These are phyloP conservation scores for honey bee (Apis mellifera) DNA, from an alignment of 1,140 invertebrate genomes.

Conservation along the genomic window Amel_HAv3.1 CM009939.2:1603501-1604000, in stretches of 20 bases:
- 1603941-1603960: neutral
- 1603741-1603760: neutral
- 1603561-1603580: slow-evolving; percentile 26
- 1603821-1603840: slow-evolving; percentile 66
- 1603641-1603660: neutral
- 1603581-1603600: slow-evolving; percentile 29
- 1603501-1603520: slow-evolving; percentile 15
- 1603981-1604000: slow-evolving; percentile 8
- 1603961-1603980: neutral
- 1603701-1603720: slow-evolving; percentile 12
- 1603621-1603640: slow-evolving; percentile 14
- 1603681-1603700: neutral
- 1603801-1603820: slow-evolving; percentile 66
- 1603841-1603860: slow-evolving; percentile 59
- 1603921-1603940: neutral
- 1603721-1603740: neutral
- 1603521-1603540: neutral
- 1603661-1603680: slow-evolving; percentile 24
- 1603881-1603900: neutral
- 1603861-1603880: slow-evolving; percentile 36
- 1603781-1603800: slow-evolving; percentile 40
- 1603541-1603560: slow-evolving; percentile 56
- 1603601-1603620: slow-evolving; percentile 31
- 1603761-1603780: neutral
- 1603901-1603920: slow-evolving; percentile 14